These are phyloP conservation scores for Leptopterna dolabrata DNA, from an alignment of 2,888 invertebrate species.

Conservation along the genomic window DNA sequence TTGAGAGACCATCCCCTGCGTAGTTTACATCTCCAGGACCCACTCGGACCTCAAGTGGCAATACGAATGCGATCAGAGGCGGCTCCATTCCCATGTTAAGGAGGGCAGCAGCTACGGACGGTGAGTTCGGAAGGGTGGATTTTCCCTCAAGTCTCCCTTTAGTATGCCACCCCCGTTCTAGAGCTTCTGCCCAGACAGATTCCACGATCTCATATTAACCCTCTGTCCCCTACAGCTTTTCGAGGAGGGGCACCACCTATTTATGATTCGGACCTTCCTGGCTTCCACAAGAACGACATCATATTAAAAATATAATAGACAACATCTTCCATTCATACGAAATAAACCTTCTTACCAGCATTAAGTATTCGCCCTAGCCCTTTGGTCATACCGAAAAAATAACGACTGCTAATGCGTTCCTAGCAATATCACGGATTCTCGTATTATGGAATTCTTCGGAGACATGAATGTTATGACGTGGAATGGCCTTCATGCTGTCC, in stretches of 20 bases:
- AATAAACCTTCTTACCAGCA: neutral
- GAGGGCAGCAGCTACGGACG: neutral
- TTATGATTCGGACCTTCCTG: neutral
- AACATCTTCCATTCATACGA: neutral
- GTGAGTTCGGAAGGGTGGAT: neutral
- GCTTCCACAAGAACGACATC: neutral
- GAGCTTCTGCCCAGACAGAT: constrained; percentile 50
- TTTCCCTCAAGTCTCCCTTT: no score
- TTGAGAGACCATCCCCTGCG: neutral
- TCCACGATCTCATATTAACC: constrained; percentile 53
- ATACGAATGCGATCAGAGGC: constrained; percentile 30
- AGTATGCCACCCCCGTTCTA: constrained; percentile 47
- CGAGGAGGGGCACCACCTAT: constrained; percentile 10
- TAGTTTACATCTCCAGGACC: neutral
- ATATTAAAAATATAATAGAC: constrained; percentile 29
- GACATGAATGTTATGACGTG: constrained; percentile 18
- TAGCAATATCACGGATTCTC: neutral
- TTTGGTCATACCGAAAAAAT: neutral
- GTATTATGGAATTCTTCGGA: constrained; percentile 21
- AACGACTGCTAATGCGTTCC: constrained; percentile 9
- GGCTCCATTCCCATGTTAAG: constrained; percentile 39
- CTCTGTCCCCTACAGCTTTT: constrained; percentile 22
- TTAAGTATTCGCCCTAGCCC: neutral
- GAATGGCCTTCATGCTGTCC: constrained; percentile 13
- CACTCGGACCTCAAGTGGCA: constrained; percentile 19